Conservation (phyloP, 2,888 invertebrate species). For the Taphrorychus bicolor region DNA sequence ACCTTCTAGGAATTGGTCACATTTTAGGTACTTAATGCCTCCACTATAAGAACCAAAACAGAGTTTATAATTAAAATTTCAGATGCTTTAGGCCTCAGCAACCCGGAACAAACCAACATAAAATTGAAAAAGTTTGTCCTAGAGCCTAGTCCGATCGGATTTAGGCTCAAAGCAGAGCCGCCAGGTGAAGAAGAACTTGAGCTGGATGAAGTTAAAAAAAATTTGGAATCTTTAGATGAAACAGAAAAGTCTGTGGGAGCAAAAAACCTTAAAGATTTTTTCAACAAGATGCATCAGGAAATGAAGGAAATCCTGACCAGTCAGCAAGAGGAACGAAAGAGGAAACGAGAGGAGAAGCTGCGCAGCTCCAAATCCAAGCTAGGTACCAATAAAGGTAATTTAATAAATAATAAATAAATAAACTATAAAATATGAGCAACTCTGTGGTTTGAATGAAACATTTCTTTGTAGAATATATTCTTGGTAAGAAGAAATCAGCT, state of each 20-base stretch:
- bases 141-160: constrained; percentile 21
- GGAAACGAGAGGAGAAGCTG: constrained; percentile 28
- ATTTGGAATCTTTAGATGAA: constrained; percentile 26
- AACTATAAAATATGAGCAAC: too few relatives aligned
- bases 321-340: constrained; percentile 30
- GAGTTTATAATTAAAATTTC: constrained; percentile 30
- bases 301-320: constrained; percentile 38
- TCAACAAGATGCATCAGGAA: constrained; percentile 45
- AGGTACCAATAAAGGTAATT: background rate
- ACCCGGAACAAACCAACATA: constrained; percentile 47
- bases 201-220: background rate
- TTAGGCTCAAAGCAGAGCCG: background rate
- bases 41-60: too few relatives aligned
- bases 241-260: constrained; percentile 43
- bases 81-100: constrained; percentile 55
- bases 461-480: background rate
- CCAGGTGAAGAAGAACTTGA: background rate
- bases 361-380: background rate
- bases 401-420: too few relatives aligned
- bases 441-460: background rate
- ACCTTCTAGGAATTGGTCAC: constrained; percentile 52
- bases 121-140: constrained; percentile 47
- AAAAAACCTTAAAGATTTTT: constrained; percentile 45
- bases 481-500: background rate
- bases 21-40: constrained; percentile 42